phyloP scores from a whole-genome alignment of 2,888 invertebrate species.

The Sclerodermus sp. region DNA sequence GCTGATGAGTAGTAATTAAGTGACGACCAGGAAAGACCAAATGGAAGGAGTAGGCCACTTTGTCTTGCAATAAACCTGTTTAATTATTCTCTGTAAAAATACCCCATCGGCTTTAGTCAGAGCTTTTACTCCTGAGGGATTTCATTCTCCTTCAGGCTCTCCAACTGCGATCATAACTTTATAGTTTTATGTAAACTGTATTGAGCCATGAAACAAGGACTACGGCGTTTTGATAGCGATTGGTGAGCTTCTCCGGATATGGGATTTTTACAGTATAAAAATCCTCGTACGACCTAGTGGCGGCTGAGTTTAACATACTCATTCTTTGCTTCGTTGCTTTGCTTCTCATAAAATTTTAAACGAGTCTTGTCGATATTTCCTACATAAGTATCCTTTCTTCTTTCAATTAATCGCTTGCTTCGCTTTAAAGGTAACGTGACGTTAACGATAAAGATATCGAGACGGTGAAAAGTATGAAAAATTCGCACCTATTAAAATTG shows the following conservation, averaged over 20 bases:
- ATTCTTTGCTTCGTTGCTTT: too few relatives aligned
- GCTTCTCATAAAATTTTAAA: too few relatives aligned
- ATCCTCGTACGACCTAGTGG: conserved; percentile 7
- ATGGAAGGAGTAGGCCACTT: conserved; percentile 21
- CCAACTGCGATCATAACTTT: conserved; percentile 48
- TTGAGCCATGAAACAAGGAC: conserved; percentile 43
- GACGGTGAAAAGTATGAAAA: too few relatives aligned
- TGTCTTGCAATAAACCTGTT: conserved; percentile 49
- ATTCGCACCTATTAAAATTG: too few relatives aligned
- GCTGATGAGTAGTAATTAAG: conserved; percentile 48
- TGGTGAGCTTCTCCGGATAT: conserved; percentile 42
- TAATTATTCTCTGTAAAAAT: conserved; percentile 54
- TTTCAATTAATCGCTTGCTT: too few relatives aligned
- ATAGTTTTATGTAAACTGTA: conserved; percentile 58
- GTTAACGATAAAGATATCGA: too few relatives aligned
- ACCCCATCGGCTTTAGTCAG: conserved; percentile 42
- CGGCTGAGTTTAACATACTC: too few relatives aligned
- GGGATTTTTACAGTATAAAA: conserved; percentile 24
- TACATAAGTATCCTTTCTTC: too few relatives aligned
- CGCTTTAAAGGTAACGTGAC: too few relatives aligned
- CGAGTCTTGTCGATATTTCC: too few relatives aligned
- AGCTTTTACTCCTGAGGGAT: neutral
- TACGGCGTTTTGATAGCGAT: conserved; percentile 54
- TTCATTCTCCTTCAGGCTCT: conserved; percentile 19
- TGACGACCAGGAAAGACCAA: conserved; percentile 15